Evolutionary conservation across 2,797 vertebrate genomes (phyloP).

Genomic region (Smutsia gigantea): DNA sequence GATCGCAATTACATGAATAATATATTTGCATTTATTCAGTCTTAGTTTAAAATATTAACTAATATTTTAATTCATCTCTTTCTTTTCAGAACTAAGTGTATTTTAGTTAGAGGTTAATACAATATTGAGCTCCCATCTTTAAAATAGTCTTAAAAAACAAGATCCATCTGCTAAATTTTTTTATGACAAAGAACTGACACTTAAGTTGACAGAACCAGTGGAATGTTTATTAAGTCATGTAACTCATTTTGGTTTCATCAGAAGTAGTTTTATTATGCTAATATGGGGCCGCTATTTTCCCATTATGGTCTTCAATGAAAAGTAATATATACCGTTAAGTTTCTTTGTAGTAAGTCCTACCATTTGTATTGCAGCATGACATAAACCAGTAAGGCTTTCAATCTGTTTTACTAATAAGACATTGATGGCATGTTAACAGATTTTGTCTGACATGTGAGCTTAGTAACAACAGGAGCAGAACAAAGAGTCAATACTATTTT

Average conservation of each 20-base stretch:
- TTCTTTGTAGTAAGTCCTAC: background rate
- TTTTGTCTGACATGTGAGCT: constrained; percentile 46
- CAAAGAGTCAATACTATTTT: constrained; percentile 11
- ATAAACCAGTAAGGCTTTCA: background rate
- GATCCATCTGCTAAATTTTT: background rate
- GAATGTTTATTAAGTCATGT: background rate
- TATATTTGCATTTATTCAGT: background rate
- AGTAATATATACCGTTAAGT: background rate
- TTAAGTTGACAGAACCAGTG: background rate
- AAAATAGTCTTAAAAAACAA: background rate
- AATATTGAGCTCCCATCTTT: background rate
- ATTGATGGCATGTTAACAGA: background rate
- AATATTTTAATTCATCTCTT: background rate
- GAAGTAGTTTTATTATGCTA: background rate
- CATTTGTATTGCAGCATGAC: background rate
- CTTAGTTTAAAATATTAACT: background rate
- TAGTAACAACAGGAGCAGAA: background rate
- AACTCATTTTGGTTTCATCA: background rate
- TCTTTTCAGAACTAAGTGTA: background rate
- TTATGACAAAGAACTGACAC: background rate
- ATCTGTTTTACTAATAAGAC: constrained; percentile 21
- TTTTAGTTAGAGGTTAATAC: background rate
- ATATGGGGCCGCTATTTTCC: background rate
- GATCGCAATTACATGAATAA: background rate
- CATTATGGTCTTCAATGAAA: background rate